phyloP scores from a whole-genome alignment of 2,888 invertebrate species.

The Tanypteryx hageni region DNA sequence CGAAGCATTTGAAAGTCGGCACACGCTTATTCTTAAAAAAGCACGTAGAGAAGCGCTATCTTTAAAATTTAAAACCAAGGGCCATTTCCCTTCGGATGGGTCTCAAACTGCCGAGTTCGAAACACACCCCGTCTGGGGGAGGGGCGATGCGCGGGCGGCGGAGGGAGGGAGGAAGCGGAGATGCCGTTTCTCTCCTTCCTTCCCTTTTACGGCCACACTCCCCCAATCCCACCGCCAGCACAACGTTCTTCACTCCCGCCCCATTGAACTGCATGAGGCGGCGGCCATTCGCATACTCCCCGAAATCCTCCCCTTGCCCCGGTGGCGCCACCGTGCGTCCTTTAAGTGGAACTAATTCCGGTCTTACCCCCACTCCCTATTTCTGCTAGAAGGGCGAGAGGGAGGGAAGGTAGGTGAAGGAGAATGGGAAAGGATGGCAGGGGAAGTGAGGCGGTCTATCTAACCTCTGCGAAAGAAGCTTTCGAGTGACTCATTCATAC shows the following conservation, averaged over 20 bases:
- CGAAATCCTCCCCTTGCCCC: not conserved
- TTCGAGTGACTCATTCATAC: constrained; percentile 2
- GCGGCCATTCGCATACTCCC: constrained; percentile 20
- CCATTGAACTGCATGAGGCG: constrained; percentile 5
- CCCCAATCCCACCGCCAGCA: not conserved
- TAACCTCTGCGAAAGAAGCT: constrained; percentile 2
- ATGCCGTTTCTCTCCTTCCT: not conserved
- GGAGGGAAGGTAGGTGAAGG: not conserved
- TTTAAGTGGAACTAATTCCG: constrained; percentile 51
- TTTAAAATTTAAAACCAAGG: constrained; percentile 51
- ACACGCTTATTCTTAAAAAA: not conserved
- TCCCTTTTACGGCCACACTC: not conserved
- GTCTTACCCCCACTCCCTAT: constrained; percentile 20
- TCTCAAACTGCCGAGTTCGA: not conserved
- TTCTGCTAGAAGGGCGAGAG: not conserved
- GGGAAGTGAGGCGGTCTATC: constrained; percentile 2
- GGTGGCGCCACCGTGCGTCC: constrained; percentile 46
- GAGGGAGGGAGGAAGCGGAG: not conserved
- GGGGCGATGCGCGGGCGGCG: not conserved
- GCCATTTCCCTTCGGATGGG: not conserved
- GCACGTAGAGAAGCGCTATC: not conserved
- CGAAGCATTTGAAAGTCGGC: not conserved
- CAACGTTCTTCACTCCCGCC: not conserved
- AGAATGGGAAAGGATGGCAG: not conserved
- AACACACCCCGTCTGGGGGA: not conserved